A percentile compares a stretch with the other conserved stretches of the same genome.
Conservation (phyloP, 2,797 vertebrate genomes). For the Tachyglossus aculeatus region DNA sequence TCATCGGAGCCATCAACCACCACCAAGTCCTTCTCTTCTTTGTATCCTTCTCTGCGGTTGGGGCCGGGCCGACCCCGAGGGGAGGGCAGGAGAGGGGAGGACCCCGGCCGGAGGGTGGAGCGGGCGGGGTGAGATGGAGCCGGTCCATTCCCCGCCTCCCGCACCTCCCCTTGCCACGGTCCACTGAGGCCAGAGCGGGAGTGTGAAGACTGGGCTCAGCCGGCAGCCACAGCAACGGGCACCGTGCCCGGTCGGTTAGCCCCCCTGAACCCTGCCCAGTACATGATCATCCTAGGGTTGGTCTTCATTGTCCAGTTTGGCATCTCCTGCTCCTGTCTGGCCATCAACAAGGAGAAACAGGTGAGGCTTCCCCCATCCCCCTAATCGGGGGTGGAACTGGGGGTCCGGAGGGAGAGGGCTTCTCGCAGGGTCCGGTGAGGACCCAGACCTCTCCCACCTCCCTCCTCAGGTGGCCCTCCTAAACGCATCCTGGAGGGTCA, state of each 20-base stretch:
- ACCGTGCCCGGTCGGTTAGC: neutral
- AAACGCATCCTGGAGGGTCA: conserved; percentile 78
- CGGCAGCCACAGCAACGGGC: neutral
- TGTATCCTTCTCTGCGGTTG: conserved; percentile 83
- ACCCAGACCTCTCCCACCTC: neutral
- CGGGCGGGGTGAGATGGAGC: neutral
- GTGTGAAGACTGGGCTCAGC: neutral
- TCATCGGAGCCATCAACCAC: conserved; percentile 88
- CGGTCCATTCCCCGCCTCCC: neutral
- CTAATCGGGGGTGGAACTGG: neutral
- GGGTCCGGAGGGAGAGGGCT: neutral
- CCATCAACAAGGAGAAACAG: conserved; percentile 85
- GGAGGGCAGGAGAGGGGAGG: neutral
- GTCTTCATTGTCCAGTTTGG: conserved; percentile 93
- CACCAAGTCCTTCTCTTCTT: conserved; percentile 97
- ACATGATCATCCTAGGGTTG: conserved; percentile 93
- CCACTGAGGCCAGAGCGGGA: neutral
- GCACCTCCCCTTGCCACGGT: neutral
- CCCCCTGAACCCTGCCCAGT: conserved; percentile 81
- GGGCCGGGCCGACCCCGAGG: neutral
- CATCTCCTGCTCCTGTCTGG: conserved; percentile 91
- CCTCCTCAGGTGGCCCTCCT: conserved; percentile 79
- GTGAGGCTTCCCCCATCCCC: conserved; percentile 64
- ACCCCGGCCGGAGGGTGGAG: neutral
- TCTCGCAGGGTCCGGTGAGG: neutral